phyloP scores from a whole-genome alignment of 2,113 vertebrate species.

The Silurus meridionalis region DNA sequence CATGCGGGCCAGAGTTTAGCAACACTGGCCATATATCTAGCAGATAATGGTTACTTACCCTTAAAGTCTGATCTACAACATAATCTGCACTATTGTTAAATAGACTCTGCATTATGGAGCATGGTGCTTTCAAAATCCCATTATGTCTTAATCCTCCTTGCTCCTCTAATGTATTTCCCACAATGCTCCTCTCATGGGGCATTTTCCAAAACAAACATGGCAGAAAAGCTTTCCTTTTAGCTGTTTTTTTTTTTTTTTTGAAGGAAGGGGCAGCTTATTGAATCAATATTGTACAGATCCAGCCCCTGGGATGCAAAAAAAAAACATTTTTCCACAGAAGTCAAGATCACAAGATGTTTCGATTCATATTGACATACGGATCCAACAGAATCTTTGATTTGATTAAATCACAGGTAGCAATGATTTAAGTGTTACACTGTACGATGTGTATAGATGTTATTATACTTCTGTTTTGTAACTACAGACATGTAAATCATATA shows the following conservation, averaged over 20 bases:
- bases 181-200: slow-evolving; percentile 65
- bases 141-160: slow-evolving; percentile 77
- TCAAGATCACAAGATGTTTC: slow-evolving; percentile 53
- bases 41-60: slow-evolving; percentile 77
- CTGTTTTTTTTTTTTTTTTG: slow-evolving; percentile 58
- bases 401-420: slow-evolving; percentile 32
- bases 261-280: slow-evolving; percentile 65
- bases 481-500: neutral
- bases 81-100: slow-evolving; percentile 81
- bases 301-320: slow-evolving; percentile 61
- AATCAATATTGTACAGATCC: slow-evolving; percentile 68
- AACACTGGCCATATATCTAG: slow-evolving; percentile 72
- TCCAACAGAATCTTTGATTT: slow-evolving; percentile 54
- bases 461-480: neutral
- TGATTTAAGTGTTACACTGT: neutral
- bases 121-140: slow-evolving; percentile 80
- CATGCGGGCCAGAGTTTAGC: slow-evolving; percentile 68
- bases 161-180: slow-evolving; percentile 79
- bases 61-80: slow-evolving; percentile 78
- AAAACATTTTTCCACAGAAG: slow-evolving; percentile 55
- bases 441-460: neutral
- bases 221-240: slow-evolving; percentile 74
- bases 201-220: slow-evolving; percentile 72
- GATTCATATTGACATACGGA: slow-evolving; percentile 59
- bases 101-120: slow-evolving; percentile 77